Base-by-base conservation (phyloP, 2,888 invertebrate species). In the Agrotis ipsilon region DNA sequence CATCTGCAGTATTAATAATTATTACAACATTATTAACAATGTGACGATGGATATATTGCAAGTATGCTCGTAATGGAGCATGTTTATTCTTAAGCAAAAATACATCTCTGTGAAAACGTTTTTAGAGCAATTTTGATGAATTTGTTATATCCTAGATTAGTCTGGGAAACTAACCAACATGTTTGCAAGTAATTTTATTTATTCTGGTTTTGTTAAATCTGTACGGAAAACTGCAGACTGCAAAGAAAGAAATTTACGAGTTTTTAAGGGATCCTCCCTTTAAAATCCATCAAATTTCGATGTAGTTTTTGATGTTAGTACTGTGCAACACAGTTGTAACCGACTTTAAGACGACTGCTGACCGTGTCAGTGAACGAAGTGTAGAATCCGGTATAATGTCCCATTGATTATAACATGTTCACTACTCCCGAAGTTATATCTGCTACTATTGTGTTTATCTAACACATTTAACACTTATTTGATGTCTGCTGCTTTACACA, bases 41-140 rank as follows among this genome's bases (percentile, higher is more conserved):
- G 48, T 13, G 55, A 45, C 18, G 55, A 64, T 45, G 1, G 55
- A 64, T 18, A 62, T 16, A 24, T 61, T 61, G 51, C 72, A 60
- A 45, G 13, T 32, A 11, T 51, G n/a, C 27, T 54, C 9, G 1
- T 2, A 27, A 3, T 13, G 7, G 1, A 45, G 11, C 1, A 48
- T 45, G 58, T 45, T 27, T 39, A 16, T 18, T 3, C 14, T 14
- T 46, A 18, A 18, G 11, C 24, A 14, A n/a, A 55, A 32, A 32
- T 55, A 55, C n/a, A 32, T 55, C 32, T 32, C 13, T n/a, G 32
- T 32, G 1, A n/a, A n/a, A 18, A 4, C 54, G 54, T 54, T 52
- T 24, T 24, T 52, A 18, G 11, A 27, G 11, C 27, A 27, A 5
- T 18, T 32, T n/a, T 32, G 13, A 55, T 32, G n/a, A 32, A 32